A percentile compares a stretch with the other conserved stretches of the same genome.
Conservation (phyloP, 23 tunicate species). For the Oikopleura vanhoeffeni region DNA sequence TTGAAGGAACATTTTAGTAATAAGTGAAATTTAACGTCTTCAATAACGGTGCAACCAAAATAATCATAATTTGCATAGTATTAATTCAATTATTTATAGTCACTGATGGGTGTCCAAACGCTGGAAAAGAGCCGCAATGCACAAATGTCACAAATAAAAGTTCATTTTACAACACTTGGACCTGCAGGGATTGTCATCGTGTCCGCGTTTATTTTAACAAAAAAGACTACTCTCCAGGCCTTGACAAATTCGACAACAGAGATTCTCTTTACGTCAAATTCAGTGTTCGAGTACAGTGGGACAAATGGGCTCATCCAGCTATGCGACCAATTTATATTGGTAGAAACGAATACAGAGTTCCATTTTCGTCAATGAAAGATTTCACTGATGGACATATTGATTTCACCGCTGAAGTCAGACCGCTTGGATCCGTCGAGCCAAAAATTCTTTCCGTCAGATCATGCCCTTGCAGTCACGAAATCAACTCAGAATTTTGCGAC, state of each 20-base stretch:
- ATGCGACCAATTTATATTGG: background rate
- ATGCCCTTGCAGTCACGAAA: background rate
- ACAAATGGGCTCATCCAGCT: slow-evolving; percentile 14
- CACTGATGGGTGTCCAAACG: background rate
- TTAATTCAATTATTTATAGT: too few relatives aligned
- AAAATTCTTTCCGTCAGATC: background rate
- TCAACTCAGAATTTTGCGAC: background rate
- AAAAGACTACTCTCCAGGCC: background rate
- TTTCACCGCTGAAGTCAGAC: slow-evolving; percentile 12
- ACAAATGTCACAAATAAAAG: background rate
- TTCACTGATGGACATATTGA: background rate
- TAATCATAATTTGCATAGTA: too few relatives aligned
- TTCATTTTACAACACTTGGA: background rate
- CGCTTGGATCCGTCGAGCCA: slow-evolving; percentile 13
- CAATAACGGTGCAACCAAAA: too few relatives aligned
- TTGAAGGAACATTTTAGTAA: too few relatives aligned
- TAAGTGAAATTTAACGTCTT: too few relatives aligned
- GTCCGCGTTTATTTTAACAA: slow-evolving; percentile 12
- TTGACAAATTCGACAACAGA: background rate
- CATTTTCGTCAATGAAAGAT: background rate
- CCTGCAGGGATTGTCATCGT: slow-evolving; percentile 12
- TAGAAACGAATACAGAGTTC: background rate
- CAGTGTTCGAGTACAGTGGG: background rate
- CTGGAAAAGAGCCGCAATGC: background rate
- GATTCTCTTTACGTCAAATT: slow-evolving; percentile 11